Base-by-base conservation (phyloP, 2,888 invertebrate species). In the Gastrophysa polygoni region DNA sequence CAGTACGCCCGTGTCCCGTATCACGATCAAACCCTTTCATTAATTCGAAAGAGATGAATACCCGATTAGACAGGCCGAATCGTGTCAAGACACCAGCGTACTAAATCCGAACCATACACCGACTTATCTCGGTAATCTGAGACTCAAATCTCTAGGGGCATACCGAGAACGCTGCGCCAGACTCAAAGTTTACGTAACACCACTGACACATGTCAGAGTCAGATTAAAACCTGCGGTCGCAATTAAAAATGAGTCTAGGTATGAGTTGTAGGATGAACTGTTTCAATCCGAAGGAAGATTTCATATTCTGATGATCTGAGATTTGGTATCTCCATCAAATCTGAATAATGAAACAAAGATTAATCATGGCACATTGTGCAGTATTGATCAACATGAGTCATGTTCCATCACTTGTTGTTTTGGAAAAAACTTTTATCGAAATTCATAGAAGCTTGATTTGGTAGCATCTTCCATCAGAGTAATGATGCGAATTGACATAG, bases 31-130 rank as follows among this genome's bases (percentile, higher is more conserved):
- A 68, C 67, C 72, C 70, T 74, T 76, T 74, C 75, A 76, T 77
- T 77, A 77, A 76, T 76, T 75, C 73, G 71, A 71, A n/a, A 68
- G 73, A 74, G 75, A 77, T 75, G 75, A 70, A 75, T 73, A 72
- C 70, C 69, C 75, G 78, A 78, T 79, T 76, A 76, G 71, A 67
- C 71, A 68, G 71, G 65, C 66, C 70, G 71, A 75, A 76, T 75
- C 77, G 77, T 77, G 79, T 79, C 78, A 73, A 74, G 66, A 64
- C 66, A 66, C 58, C 65, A 60, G 55, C 48, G 60, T 58, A 57
- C 66, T 59, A 57, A 66, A 58, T 63, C 48, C 66, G 61, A 63
- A 49, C 54, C 55, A 43, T 28, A 58, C 29, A 56, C 64, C 14
- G 38, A 32, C 3, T 65, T 68, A 67, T 69, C 67, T 48, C 44